phyloP scores from a whole-genome alignment of 2,888 invertebrate genomes.

The Drosophila anomelani region DNA sequence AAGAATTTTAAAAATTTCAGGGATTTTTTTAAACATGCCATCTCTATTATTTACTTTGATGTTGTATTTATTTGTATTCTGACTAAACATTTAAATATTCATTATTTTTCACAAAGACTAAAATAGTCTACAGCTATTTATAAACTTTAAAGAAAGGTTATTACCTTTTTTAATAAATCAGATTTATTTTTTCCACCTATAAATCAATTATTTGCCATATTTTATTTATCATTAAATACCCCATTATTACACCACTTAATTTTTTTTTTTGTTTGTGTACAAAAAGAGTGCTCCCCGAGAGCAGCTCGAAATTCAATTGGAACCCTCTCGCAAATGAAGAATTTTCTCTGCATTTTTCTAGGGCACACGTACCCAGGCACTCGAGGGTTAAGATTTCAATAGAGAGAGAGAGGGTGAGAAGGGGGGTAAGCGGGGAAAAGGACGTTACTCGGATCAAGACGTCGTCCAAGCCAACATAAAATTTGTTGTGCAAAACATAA shows the following conservation, averaged over 20 bases:
- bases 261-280: background rate
- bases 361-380: constrained; percentile 62
- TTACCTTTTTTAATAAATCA: too few species aligned
- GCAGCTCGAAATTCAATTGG: constrained; percentile 76
- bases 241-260: background rate
- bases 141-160: background rate
- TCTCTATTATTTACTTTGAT: too few species aligned
- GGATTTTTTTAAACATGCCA: too few species aligned
- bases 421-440: background rate
- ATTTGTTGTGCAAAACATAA: constrained; percentile 76
- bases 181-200: too few species aligned
- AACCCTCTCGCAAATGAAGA: constrained; percentile 77
- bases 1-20: too few species aligned
- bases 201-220: background rate
- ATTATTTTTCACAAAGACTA: too few species aligned
- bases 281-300: constrained; percentile 35
- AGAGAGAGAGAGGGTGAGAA: background rate
- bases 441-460: constrained; percentile 25
- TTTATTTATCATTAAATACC: too few species aligned
- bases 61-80: too few species aligned
- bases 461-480: constrained; percentile 70
- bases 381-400: background rate
- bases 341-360: constrained; percentile 75
- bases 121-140: too few species aligned
- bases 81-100: too few species aligned